Percentiles rank a stretch among this genome's conserved stretches.
These are phyloP conservation scores for Erythrocercus mccallii DNA, from an alignment of 2,113 vertebrate species.

Conservation along the genomic window DNA sequence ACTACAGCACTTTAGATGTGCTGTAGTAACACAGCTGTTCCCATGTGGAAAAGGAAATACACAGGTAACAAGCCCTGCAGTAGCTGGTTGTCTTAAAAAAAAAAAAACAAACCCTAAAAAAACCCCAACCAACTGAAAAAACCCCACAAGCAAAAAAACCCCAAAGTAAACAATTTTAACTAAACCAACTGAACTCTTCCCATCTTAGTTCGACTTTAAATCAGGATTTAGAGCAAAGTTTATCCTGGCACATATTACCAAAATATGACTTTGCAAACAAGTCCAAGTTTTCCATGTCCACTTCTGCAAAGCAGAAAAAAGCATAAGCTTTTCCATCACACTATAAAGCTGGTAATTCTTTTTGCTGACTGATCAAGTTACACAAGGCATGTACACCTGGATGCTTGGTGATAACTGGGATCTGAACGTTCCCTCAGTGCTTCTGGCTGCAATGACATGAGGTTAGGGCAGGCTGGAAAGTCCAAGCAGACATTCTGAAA, in stretches of 20 bases:
- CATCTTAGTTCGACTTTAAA: background rate
- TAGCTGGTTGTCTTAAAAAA: background rate
- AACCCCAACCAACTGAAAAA: background rate
- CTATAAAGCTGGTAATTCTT: background rate
- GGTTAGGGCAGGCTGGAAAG: background rate
- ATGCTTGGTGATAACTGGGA: background rate
- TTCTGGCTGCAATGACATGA: background rate
- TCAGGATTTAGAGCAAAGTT: background rate
- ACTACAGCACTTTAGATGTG: background rate
- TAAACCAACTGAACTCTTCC: background rate
- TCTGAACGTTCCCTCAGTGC: background rate
- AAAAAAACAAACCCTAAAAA: background rate
- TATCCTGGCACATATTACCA: background rate
- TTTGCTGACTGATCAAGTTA: background rate
- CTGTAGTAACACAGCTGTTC: background rate
- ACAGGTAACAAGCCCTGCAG: background rate
- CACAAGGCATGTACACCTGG: background rate
- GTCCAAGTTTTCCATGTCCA: background rate
- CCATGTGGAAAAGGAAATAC: background rate
- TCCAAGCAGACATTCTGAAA: background rate
- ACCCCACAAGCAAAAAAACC: background rate
- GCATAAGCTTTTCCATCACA: background rate
- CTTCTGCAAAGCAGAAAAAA: background rate
- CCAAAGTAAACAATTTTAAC: background rate
- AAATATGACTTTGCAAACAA: background rate